phyloP scores from a whole-genome alignment of 1,140 invertebrate genomes.

The Cephus cinctus region DNA sequence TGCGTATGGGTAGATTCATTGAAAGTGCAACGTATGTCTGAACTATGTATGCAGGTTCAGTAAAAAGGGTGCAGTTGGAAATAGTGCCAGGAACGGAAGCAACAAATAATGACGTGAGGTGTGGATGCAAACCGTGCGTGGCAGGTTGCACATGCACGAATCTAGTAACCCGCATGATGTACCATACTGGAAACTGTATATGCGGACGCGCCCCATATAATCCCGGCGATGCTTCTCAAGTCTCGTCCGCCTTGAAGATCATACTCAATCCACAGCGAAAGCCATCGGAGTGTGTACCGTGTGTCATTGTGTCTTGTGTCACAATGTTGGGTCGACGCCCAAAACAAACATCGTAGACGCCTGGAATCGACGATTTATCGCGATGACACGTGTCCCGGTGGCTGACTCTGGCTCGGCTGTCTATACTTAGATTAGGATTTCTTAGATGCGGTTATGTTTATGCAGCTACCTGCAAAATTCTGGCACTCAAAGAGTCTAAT shows the following conservation, averaged over 20 bases:
- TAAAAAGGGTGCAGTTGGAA: constrained; percentile 28
- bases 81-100: constrained; percentile 51
- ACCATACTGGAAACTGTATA: constrained; percentile 28
- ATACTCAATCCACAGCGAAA: constrained; percentile 8
- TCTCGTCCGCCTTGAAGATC: constrained; percentile 42
- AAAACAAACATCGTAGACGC: constrained; percentile 46
- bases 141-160: constrained; percentile 31
- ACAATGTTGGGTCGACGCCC: constrained; percentile 34
- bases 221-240: constrained; percentile 47
- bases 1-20: too few relatives aligned
- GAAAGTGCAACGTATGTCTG: too few relatives aligned
- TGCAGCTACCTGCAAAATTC: too few relatives aligned
- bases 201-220: constrained; percentile 54
- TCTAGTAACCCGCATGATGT: constrained; percentile 5
- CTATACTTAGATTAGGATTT: too few relatives aligned
- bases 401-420: too few relatives aligned
- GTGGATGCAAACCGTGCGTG: constrained; percentile 52
- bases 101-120: constrained; percentile 53
- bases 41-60: neutral
- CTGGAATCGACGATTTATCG: constrained; percentile 53
- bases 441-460: too few relatives aligned
- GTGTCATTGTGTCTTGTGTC: neutral
- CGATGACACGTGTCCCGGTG: constrained; percentile 46
- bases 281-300: neutral
- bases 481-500: too few relatives aligned